Conservation (phyloP, 2,113 vertebrate species). For the Emydura subglobosa region DNA sequence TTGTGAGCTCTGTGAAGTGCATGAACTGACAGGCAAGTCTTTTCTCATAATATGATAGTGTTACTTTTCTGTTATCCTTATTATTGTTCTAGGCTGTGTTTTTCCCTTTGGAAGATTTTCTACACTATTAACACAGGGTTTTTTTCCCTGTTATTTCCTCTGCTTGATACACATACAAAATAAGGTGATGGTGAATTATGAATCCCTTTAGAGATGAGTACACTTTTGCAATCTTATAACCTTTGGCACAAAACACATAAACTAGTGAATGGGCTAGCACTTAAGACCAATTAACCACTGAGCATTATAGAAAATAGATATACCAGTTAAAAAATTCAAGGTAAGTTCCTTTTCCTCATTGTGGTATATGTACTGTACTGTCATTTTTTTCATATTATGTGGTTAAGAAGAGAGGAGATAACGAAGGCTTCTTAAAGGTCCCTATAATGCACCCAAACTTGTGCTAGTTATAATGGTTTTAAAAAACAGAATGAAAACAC, state of each 20-base stretch:
- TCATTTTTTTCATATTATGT: conserved; percentile 72
- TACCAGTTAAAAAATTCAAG: conserved; percentile 71
- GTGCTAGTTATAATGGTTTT: conserved; percentile 65
- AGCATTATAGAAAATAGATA: conserved; percentile 79
- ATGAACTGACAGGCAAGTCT: conserved; percentile 55
- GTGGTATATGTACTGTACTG: conserved; percentile 45
- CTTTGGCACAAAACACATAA: conserved; percentile 76
- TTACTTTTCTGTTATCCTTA: conserved; percentile 63
- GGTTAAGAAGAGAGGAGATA: conserved; percentile 74
- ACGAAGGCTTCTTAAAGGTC: conserved; percentile 66
- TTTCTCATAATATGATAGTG: conserved; percentile 41
- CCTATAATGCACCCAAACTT: conserved; percentile 68
- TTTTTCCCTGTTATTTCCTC: conserved; percentile 27
- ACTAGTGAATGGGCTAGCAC: conserved; percentile 73
- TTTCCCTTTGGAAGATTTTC: conserved; percentile 68
- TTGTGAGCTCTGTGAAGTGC: conserved; percentile 8
- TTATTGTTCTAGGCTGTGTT: conserved; percentile 62
- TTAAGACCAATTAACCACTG: conserved; percentile 73
- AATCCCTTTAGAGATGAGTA: conserved; percentile 64
- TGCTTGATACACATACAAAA: conserved; percentile 69
- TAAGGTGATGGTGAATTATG: conserved; percentile 74
- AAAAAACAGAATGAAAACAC: conserved; percentile 71
- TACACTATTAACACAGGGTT: conserved; percentile 58
- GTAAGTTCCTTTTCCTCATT: conserved; percentile 65
- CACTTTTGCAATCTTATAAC: conserved; percentile 76